Conservation (phyloP, 2,113 vertebrate genomes). For the Salvelinus alpinus region DNA sequence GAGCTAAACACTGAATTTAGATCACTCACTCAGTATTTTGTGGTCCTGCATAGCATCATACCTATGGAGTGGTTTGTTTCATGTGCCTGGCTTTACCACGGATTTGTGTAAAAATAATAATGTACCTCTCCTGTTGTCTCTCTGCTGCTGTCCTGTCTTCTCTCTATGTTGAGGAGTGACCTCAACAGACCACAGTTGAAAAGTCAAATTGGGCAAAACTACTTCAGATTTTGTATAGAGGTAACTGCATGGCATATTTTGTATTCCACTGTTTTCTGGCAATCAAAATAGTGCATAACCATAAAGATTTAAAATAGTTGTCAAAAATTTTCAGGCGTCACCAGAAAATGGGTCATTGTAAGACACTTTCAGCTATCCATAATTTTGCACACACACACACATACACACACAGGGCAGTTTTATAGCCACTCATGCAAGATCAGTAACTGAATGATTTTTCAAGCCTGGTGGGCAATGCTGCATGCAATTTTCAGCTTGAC, state of each 20-base stretch:
- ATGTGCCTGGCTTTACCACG: slow-evolving; percentile 20
- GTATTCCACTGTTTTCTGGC: neutral
- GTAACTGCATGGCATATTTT: neutral
- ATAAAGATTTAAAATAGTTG: neutral
- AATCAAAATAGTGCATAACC: neutral
- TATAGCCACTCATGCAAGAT: slow-evolving; percentile 68
- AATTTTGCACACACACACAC: neutral
- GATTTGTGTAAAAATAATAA: slow-evolving; percentile 21
- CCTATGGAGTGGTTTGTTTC: slow-evolving; percentile 25
- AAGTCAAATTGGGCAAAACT: too few species aligned
- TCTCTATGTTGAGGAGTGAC: too few species aligned
- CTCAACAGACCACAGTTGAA: too few species aligned
- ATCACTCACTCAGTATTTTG: slow-evolving; percentile 8
- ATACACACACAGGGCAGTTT: slow-evolving; percentile 28
- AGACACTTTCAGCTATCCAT: too few species aligned
- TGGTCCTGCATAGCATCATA: neutral
- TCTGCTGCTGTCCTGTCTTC: neutral
- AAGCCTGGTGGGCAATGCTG: slow-evolving; percentile 82
- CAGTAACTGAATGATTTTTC: slow-evolving; percentile 80
- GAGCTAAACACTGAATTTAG: slow-evolving; percentile 19
- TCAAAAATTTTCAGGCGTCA: neutral
- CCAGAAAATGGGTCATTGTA: neutral
- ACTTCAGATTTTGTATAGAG: too few species aligned
- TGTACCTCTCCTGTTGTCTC: neutral
- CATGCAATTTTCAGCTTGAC: slow-evolving; percentile 86